Evolutionary conservation across 2,113 vertebrate species (phyloP), one percentile per base, ranked within the genome.

Genomic region (Acinonyx jubatus): DNA sequence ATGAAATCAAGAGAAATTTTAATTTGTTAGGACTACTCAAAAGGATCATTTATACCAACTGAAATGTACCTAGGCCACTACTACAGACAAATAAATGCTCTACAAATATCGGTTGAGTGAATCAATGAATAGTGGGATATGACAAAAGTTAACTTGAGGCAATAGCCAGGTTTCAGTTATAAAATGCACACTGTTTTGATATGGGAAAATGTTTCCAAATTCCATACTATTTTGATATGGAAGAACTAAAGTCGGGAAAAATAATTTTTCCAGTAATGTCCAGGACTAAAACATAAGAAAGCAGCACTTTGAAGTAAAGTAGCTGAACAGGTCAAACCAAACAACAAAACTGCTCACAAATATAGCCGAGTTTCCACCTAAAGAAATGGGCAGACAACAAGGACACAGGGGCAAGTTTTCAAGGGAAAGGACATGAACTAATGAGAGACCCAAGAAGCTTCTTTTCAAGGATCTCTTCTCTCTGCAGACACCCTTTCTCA

Each of bases 1-100:
- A 65, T 57, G n/a, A 91, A 91, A 94, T 12, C n/a, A 96, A 94
- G 63, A 91, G 27, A 90, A 86, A 86, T 45, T 45, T 94, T 52
- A 73, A 73, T 91, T 65, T 86, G 81, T n/a, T 66, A 81, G 31
- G 23, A 36, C 21, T 7, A 89, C 12, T 91, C 94, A 36, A 55
- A 86, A 66, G 29, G 33, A 91, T n/a, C 48, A 80, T n/a, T 81
- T 86, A 71, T 11, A 57, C 27, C 11, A 50, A 96, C 8, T 78
- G 31, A 55, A 45, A 87, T 18, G 31, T 57, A 36, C 8, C 27
- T 15, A 48, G 36, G 36, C 45, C 36, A 89, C 45, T 92, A 27
- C 36, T 89, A 66, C 3, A 89, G 61, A 83, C 33, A 29, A 50
- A 93, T 5, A 55, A 69, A 90, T 71, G 33, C 15, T 79, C 85